phyloP scores from a whole-genome alignment of 2,113 vertebrate genomes.

The Anguilla japonica region DNA sequence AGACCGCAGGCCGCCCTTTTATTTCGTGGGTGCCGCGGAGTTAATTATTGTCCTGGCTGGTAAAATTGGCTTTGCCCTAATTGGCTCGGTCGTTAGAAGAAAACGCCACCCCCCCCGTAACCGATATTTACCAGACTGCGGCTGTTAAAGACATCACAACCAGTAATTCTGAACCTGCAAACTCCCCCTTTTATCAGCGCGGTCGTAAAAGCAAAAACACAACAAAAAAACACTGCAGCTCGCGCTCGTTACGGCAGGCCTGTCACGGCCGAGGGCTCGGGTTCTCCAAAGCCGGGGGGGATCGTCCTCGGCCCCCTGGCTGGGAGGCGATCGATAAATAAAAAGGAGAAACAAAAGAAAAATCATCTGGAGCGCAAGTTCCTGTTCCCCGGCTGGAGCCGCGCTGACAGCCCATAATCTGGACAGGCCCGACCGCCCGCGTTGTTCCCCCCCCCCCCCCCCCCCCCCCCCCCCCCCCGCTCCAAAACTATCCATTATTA shows the following conservation, averaged over 20 bases:
- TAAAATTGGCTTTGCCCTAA: constrained; percentile 12
- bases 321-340: background rate
- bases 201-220: background rate
- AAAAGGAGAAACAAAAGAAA: background rate
- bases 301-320: background rate
- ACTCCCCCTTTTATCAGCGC: background rate
- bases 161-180: background rate
- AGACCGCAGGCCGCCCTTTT: constrained; percentile 22
- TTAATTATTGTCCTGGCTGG: constrained; percentile 21
- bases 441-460: too few relatives aligned
- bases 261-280: background rate
- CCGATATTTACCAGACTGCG: background rate
- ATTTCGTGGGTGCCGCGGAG: constrained; percentile 1
- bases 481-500: constrained; percentile 24
- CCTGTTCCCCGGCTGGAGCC: background rate
- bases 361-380: background rate
- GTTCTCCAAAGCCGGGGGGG: background rate
- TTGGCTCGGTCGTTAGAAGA: constrained; percentile 16
- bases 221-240: background rate
- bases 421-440: background rate
- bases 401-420: constrained; percentile 1
- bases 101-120: background rate
- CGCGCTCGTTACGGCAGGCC: background rate
- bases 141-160: background rate
- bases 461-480: background rate